Conservation (phyloP, 2,888 invertebrate genomes). For the Dryomyza anilis region DNA sequence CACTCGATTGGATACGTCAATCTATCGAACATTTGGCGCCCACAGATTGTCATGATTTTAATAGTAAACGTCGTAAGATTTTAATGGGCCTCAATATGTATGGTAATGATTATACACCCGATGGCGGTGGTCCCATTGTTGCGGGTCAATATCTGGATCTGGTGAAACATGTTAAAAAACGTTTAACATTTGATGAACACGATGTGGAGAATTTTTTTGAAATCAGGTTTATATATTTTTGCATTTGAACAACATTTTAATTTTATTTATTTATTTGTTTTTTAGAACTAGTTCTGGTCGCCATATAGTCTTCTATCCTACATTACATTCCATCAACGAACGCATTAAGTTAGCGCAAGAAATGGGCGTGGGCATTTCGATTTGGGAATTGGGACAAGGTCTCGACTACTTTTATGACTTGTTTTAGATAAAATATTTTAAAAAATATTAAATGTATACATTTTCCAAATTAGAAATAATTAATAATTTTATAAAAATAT, state of each 20-base stretch:
- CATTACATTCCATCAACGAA: conserved; percentile 81
- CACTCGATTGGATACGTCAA: conserved; percentile 78
- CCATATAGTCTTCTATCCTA: conserved; percentile 86
- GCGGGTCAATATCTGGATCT: conserved; percentile 79
- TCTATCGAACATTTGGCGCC: conserved; percentile 79
- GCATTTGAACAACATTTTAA: too few species aligned
- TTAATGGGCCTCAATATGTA: conserved; percentile 92
- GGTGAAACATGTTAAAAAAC: conserved; percentile 75
- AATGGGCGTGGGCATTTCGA: conserved; percentile 82
- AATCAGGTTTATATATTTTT: conserved; percentile 75
- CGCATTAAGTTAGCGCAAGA: conserved; percentile 80
- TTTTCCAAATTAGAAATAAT: too few species aligned
- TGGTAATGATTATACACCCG: conserved; percentile 84
- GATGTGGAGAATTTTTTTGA: conserved; percentile 86
- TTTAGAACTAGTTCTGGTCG: conserved; percentile 70
- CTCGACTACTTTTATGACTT: conserved; percentile 93
- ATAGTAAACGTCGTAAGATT: conserved; percentile 74
- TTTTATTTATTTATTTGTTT: neutral
- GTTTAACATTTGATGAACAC: conserved; percentile 76
- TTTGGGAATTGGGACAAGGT: conserved; percentile 98
- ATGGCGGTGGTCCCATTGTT: conserved; percentile 82
- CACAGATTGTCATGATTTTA: conserved; percentile 59
- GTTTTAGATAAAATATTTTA: conserved; percentile 63
- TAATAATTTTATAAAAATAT: too few species aligned
- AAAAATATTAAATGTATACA: neutral